phyloP scores from a whole-genome alignment of 2,113 vertebrate species.

The Columba janthina region DNA sequence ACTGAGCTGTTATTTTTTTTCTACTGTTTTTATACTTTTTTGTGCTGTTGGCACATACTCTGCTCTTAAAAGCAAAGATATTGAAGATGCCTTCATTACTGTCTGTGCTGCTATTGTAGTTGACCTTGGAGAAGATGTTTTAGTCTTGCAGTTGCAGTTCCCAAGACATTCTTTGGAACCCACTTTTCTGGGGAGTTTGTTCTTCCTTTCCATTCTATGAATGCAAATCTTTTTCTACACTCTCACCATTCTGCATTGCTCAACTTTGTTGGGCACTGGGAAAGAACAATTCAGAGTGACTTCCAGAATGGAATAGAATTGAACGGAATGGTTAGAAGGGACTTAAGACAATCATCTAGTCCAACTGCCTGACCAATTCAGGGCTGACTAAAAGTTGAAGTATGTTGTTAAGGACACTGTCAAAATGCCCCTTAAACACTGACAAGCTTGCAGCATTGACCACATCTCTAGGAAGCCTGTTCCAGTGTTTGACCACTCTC shows the following conservation, averaged over 20 bases:
- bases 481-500: neutral
- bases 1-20: neutral
- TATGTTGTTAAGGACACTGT: neutral
- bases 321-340: neutral
- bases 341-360: fast-evolving
- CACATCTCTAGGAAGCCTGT: neutral
- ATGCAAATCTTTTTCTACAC: neutral
- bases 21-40: neutral
- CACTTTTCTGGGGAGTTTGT: neutral
- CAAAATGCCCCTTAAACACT: neutral
- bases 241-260: neutral
- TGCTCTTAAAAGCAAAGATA: neutral
- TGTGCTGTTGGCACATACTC: neutral
- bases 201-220: neutral
- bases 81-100: neutral
- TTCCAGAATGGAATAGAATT: neutral
- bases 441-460: neutral
- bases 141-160: neutral
- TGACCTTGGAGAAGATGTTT: neutral
- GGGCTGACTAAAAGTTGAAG: neutral
- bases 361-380: neutral
- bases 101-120: neutral
- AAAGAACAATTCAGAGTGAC: neutral
- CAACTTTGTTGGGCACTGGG: neutral
- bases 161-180: neutral